Percentiles rank a stretch among this genome's conserved stretches.
phyloP scores from a whole-genome alignment of 53 echinoderm and acorn worm genomes.

The Echinometra lucunter region DNA sequence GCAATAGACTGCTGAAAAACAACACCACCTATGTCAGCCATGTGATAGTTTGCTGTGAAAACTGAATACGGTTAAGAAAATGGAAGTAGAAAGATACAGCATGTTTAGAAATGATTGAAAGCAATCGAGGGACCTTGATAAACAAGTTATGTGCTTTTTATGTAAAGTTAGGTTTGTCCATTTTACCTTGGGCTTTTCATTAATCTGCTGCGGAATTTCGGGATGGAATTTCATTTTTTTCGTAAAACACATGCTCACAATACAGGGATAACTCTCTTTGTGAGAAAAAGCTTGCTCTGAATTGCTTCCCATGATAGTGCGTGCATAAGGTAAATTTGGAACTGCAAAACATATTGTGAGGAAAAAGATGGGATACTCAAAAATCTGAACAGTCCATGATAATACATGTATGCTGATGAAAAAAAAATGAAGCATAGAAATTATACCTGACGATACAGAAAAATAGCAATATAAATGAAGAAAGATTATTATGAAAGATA shows the following conservation, averaged over 20 bases:
- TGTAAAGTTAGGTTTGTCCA: not conserved
- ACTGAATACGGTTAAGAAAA: not conserved
- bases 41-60: not conserved
- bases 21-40: not conserved
- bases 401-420: too few species aligned
- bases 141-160: conserved; percentile 8
- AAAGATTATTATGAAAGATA: too few species aligned
- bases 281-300: not conserved
- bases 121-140: not conserved
- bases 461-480: too few species aligned
- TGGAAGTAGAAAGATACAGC: not conserved
- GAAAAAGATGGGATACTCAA: too few species aligned
- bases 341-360: too few species aligned
- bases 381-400: too few species aligned
- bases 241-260: not conserved
- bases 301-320: not conserved
- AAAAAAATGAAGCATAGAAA: too few species aligned
- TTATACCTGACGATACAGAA: too few species aligned
- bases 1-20: not conserved
- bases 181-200: not conserved
- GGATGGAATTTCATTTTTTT: not conserved
- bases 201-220: conserved; percentile 13
- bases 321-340: not conserved
- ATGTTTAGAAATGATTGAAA: not conserved
- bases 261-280: not conserved